phyloP scores from a whole-genome alignment of 2,888 invertebrate species.

The Entomobrya multifasciata region DNA sequence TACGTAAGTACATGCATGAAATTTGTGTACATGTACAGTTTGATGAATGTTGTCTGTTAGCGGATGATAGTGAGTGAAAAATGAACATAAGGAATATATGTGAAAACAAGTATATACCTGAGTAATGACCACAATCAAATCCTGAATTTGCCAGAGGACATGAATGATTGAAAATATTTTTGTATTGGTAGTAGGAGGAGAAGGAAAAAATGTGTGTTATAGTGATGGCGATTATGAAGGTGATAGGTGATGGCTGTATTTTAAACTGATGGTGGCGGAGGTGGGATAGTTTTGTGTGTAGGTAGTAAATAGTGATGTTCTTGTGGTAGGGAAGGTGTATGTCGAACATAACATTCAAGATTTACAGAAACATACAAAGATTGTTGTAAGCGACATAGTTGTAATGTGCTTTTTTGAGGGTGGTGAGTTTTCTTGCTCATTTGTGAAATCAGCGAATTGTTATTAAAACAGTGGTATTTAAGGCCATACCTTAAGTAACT shows the following conservation, averaged over 20 bases:
- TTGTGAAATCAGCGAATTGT: constrained; percentile 70
- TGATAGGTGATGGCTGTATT: constrained; percentile 26
- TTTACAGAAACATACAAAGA: constrained; percentile 6
- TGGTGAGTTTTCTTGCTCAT: constrained; percentile 62
- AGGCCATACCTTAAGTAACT: constrained; percentile 14
- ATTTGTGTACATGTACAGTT: constrained; percentile 14
- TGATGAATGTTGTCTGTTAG: constrained; percentile 54
- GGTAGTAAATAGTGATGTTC: constrained; percentile 23
- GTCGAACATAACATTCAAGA: not conserved
- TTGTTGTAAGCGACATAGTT: constrained; percentile 66
- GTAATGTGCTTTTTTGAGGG: constrained; percentile 60
- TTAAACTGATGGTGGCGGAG: constrained; percentile 3
- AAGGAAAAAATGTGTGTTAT: constrained; percentile 57
- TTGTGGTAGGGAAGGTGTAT: constrained; percentile 37
- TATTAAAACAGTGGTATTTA: constrained; percentile 65
- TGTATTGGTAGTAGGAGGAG: constrained; percentile 55
- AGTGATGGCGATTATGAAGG: constrained; percentile 47
- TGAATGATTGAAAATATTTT: constrained; percentile 44
- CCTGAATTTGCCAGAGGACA: constrained; percentile 59
- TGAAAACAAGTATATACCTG: constrained; percentile 57
- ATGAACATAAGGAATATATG: constrained; percentile 51
- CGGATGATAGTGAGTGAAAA: constrained; percentile 51
- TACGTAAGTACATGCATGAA: not conserved
- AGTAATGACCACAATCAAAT: constrained; percentile 58
- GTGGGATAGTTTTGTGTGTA: constrained; percentile 36